phyloP scores from a whole-genome alignment of 1,140 invertebrate species.

The Pogonomyrmex californicus region DNA sequence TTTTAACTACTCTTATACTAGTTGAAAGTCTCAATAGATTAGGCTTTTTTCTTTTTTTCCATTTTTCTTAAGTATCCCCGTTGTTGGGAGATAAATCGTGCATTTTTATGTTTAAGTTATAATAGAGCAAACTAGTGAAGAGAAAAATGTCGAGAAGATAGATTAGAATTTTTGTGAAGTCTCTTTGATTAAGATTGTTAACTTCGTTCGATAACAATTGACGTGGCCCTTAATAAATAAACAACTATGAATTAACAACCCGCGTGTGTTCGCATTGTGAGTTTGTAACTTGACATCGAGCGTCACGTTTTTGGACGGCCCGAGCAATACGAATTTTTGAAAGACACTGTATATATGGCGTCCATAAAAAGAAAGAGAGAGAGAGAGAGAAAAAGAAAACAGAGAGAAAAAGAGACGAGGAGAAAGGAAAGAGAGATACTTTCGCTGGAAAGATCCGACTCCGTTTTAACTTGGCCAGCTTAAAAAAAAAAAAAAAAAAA shows the following conservation, averaged over 20 bases:
- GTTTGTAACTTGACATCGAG: background rate
- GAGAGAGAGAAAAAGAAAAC: background rate
- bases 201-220: background rate
- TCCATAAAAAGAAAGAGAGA: background rate
- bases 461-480: background rate
- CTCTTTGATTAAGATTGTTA: no score
- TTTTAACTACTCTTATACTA: no score
- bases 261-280: background rate
- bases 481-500: background rate
- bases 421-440: background rate
- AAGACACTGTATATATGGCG: background rate
- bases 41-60: no score
- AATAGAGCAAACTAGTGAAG: no score
- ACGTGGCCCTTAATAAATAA: background rate
- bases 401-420: no score
- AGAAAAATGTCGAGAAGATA: background rate
- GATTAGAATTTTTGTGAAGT: background rate
- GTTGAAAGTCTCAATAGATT: no score
- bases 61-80: no score
- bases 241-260: background rate
- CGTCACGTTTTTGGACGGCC: background rate
- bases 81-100: no score
- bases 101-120: no score
- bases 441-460: background rate
- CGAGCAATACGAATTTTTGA: background rate